Base-by-base conservation (phyloP, 2,888 invertebrate species). In the Candidula unifasciata region DNA sequence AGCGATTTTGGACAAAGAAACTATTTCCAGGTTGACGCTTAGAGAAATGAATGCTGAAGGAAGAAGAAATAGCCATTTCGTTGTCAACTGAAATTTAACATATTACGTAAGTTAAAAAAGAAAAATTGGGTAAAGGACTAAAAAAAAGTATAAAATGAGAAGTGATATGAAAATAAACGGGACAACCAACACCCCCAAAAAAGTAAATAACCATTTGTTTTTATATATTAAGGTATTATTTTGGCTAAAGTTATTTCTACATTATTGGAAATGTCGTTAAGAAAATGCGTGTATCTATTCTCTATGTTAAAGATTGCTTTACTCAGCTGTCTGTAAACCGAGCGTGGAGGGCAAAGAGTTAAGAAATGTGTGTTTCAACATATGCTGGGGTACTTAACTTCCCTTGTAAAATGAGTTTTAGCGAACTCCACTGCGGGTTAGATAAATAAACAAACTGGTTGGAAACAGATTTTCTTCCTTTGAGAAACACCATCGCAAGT, bases 371-470 rank as follows among this genome's bases (percentile, higher is more conserved):
- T 69, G 35, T 71, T 71, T 81, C 3, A 71, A 73, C 81, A 81
- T 73, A 81, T 81, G 81, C 73, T 73, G 2, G 24, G 52, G 33
- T 57, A 44, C 68, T 81, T 81, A 73, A 37, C 80, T 52, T 52
- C 80, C 54, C 52, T 54, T 54, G 69, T 69, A 71, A 81, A 81
- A 77, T 54, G 35, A 78, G 69, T 71, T 83, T 69, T 60, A 83
- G 69, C 71, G 83, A 83, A 83, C 71, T 79, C 54, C 78, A 83
- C 66, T 69, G 66, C 71, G 78, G 44, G 77, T 60, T 83, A 69
- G 13, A n/a, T 66, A 83, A 83, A 83, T 83, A 83, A 83, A 78
- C 83, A 83, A 78, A 71, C 10, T 60, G 44, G 13, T 16, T 78
- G 33, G 60, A 78, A 83, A 77, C 57, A 76, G 57, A 64, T 74